Evolutionary conservation across 2,113 vertebrate species (phyloP), one percentile per base, ranked within the genome.

Genomic region (Phaethornis superciliosus): DNA sequence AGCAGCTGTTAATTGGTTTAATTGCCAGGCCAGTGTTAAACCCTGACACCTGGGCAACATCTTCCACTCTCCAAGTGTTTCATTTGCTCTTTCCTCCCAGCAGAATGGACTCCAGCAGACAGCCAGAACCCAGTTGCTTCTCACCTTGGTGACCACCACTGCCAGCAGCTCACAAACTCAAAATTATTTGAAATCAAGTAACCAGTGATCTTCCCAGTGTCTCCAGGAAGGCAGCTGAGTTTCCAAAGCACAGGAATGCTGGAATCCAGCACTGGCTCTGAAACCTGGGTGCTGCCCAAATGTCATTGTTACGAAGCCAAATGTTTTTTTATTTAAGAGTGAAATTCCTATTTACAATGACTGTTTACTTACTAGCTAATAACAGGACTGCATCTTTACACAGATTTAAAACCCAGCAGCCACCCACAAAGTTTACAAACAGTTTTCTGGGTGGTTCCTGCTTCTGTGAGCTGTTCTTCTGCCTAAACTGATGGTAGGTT

Each of bases 391-490:
- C 64, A 7, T 23, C 82, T 69, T 52, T 15, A 28, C 24, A 15
- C 7, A 2, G 28, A 69, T 74, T 77, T 54, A n/a, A 81, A 62
- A 76, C 8, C 19, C 22, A 3, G 28, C 78, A 88, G 64, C 92
- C 94, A 86, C 93, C 89, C 93, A 93, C 84, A 18, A 56, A 84
- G 93, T 33, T 58, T 4, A 60, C 37, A 17, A 90, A 52, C 71
- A 58, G 62, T 6, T 3, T 21, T 68, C 63, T 55, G 69, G 65
- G 86, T 60, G 78, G 70, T 32, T 91, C 42, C 58, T 28, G 26
- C 46, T 69, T 9, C 84, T 46, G 77, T 2, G 26, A 81, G 74
- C 60, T 42, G 14, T 2, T 81, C 55, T 62, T n/a, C 51, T 55
- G 42, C 77, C 49, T n/a, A 17, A 24, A 63, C 65, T 83, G 85